Percentiles rank a stretch among this genome's conserved stretches.
Evolutionary conservation across 2,113 vertebrate species (phyloP).

Genomic region (Crotalus viridis): DNA sequence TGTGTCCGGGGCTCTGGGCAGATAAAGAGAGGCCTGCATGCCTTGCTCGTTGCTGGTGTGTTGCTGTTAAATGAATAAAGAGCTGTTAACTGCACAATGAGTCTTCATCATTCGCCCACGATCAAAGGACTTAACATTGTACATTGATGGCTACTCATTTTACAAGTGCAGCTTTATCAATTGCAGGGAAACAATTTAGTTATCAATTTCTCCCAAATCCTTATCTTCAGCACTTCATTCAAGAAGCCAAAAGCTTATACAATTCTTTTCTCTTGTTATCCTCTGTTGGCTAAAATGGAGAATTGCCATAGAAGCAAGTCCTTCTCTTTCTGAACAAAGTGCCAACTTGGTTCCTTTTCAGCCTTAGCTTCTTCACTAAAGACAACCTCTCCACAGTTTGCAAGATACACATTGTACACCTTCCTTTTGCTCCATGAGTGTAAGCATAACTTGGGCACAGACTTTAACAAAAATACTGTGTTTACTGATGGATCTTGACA

Average conservation of each 20-base stretch:
- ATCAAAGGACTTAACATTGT: too few relatives aligned
- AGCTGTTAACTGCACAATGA: too few relatives aligned
- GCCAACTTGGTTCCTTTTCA: too few relatives aligned
- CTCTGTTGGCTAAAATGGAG: not conserved
- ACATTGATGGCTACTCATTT: not conserved
- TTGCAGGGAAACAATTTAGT: not conserved
- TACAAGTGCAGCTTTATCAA: not conserved
- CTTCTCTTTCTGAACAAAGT: not conserved
- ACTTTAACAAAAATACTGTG: not conserved
- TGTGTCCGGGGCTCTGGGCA: too few relatives aligned
- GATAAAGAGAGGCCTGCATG: too few relatives aligned
- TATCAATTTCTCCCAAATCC: not conserved
- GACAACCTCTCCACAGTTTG: not conserved
- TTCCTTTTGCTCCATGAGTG: not conserved
- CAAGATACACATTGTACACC: not conserved
- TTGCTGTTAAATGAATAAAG: too few relatives aligned
- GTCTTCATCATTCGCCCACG: too few relatives aligned
- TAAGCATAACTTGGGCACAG: not conserved
- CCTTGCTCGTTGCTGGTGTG: too few relatives aligned
- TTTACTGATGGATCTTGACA: not conserved
- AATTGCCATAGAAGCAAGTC: not conserved
- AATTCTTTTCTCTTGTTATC: not conserved
- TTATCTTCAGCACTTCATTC: not conserved
- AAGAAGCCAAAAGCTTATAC: not conserved
- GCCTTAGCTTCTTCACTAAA: not conserved